Base-by-base conservation (phyloP, 2,888 invertebrate species). In the Nomada goodeniana region DNA sequence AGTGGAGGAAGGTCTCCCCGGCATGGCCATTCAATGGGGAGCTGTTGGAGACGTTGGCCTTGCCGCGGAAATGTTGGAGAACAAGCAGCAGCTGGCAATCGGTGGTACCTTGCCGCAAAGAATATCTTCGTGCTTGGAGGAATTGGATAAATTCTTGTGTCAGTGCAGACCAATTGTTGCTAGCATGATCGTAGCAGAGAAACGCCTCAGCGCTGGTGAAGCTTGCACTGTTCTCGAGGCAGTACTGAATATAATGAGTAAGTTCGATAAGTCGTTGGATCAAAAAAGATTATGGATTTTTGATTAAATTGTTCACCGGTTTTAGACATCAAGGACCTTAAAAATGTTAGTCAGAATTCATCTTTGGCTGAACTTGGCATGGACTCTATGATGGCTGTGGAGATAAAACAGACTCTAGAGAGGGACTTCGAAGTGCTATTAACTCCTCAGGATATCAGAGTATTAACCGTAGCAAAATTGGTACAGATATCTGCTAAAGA, bases 351-450 rank as follows among this genome's bases (percentile, higher is more conserved):
- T 61, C 95, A 96, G 81, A 96, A 96, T 90, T 95, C 96, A 0
- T 96, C 96, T 0, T 94, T 99, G 2, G 97, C 98, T 1, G 99
- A 99, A 92, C 94, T 99, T 84, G 99, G 99, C 52, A 97, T 99
- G 96, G 99, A 99, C 94, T 99, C 99, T 1, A 96, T 99, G 95
- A 99, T 98, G 98, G 98, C 98, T 0, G 98, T 98, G 0, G 99
- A 99, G 94, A 98, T 99, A 87, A 98, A 98, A 89, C 98, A 98
- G 94, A 97, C 97, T 0, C 94, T 98, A 1, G 98, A 98, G 93
- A 95, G 98, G 89, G 98, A 98, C 92, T 98, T 97, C 92, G 98
- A 98, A 91, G 94, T 99, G 72, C 96, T 96, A 92, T 94, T 99
- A 4, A 96, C 98, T 0, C 96, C 98, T 7, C 97, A 98, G 91